Base-by-base conservation (phyloP, 2,888 invertebrate species). In the Stenurella melanura region DNA sequence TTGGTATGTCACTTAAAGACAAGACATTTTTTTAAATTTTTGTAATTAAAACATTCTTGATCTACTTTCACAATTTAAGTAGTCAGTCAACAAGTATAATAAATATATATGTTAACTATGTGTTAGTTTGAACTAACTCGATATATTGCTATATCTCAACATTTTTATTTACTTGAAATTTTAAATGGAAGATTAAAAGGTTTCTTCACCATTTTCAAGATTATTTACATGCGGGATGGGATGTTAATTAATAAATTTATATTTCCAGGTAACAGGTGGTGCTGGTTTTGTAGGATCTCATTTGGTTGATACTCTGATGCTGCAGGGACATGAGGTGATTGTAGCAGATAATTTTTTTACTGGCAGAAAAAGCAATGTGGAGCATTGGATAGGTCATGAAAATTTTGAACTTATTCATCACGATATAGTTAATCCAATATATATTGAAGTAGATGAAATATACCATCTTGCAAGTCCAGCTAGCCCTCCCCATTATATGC, bases 241-340 rank as follows among this genome's bases (percentile, higher is more conserved):
- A 3, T 26, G 21, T 1, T 50, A 67, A 21, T 34, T 50, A 60
- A 50, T n/a, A 50, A 17, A 15, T 17, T 2, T 34, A 34, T 34
- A 2, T 78, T 87, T 91, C 57, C 89, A 96, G 93, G 93, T 97
- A 70, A 98, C 98, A 9, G 98, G 98, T 63, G 98, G 98, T 12
- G 98, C 98, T 7, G 99, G 98, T 2, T 99, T 99, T 91, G 98
- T 99, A n/a, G 99, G 99, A 0, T 99, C 98, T 0, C 99, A 99
- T 90, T 91, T 99, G 30, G 98, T 98, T 0, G 99, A 99, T 89
- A 92, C 94, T 81, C 91, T 99, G 71, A 98, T 99, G 98, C 92
- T 95, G 82, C 95, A 96, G 86, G 98, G 98, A 0, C 98, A 99
- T 90, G 98, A 98, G 90, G 94, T 99, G 0, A 98, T 97, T 84